Base-by-base conservation (phyloP, 2,797 vertebrate genomes). In the Tolypeutes matacus region DNA sequence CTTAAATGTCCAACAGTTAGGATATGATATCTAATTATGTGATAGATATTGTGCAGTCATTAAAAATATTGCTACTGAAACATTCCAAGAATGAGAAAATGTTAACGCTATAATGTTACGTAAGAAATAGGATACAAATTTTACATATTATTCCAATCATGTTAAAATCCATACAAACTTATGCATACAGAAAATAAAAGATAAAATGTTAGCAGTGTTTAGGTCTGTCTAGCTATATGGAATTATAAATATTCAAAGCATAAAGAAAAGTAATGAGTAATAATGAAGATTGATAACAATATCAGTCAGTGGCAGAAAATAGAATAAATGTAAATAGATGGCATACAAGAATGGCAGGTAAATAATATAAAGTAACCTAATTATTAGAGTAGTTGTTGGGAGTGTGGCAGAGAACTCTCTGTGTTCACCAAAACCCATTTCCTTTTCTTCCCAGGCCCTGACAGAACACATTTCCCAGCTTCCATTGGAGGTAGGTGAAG, bases 11-110 rank as follows among this genome's bases (percentile, higher is more conserved):
- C 25, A 88, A 70, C 20, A 92, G 62, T 42, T 62, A 34, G 36
- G 51, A 15, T 65, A 34, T 53, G 76, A 56, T 53, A 53, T 42
- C 80, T 93, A 80, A 20, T 7, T 53, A 64, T 29, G 64, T 53
- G 46, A 62, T 27, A 62, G 46, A 83, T 51, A 86, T 46, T 70
- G 72, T 65, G n/a, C 9, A 72, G 12, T 72, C 72, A 64, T 84
- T 88, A 62, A 64, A 77, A 64, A 77, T 36, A 34, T 56, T 53
- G 36, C 13, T 72, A 56, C 29, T 31, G 9, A 85, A 77, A 46
- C 31, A 34, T 75, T 76, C 20, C 58, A 85, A 92, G 81, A 92
- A 27, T 42, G 46, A 92, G n/a, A n/a, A 91, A 64, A 17, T 39
- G 21, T 56, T 75, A 67, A 65, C 76, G 34, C 34, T 67, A 58